A percentile compares a stretch with the other conserved stretches of the same genome.
Evolutionary conservation across 2,797 vertebrate genomes (phyloP).

Genomic region (Chrosomus eos): DNA sequence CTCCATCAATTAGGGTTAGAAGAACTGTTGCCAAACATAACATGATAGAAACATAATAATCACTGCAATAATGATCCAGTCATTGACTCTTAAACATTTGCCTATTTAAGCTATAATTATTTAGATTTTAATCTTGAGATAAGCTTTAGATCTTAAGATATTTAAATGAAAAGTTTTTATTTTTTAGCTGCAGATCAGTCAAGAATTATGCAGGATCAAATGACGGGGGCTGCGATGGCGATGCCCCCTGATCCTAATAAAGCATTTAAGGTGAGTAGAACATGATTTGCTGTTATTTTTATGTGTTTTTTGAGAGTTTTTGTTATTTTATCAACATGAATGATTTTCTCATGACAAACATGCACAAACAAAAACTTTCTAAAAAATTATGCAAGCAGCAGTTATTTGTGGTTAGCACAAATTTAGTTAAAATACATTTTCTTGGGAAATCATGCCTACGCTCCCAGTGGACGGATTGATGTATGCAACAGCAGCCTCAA

Average conservation of each 20-base stretch:
- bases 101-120: neutral
- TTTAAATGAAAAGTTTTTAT: neutral
- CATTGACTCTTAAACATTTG: too few relatives aligned
- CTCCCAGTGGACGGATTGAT: neutral
- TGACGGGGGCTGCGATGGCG: conserved; percentile 83
- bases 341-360: neutral
- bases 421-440: neutral
- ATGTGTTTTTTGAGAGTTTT: neutral
- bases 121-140: neutral
- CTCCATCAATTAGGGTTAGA: too few relatives aligned
- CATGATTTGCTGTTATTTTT: neutral
- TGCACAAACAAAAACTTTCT: neutral
- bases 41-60: too few relatives aligned
- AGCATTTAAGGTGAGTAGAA: conserved; percentile 78
- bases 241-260: conserved; percentile 87
- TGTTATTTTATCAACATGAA: neutral
- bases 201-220: conserved; percentile 84
- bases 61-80: too few relatives aligned
- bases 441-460: neutral
- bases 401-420: neutral
- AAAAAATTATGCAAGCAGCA: neutral
- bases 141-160: neutral
- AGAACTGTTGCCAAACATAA: too few relatives aligned
- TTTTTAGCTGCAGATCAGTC: conserved; percentile 82
- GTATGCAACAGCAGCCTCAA: neutral